Conservation (phyloP, 2,113 vertebrate genomes). For the Aspiorhynchus laticeps region DNA sequence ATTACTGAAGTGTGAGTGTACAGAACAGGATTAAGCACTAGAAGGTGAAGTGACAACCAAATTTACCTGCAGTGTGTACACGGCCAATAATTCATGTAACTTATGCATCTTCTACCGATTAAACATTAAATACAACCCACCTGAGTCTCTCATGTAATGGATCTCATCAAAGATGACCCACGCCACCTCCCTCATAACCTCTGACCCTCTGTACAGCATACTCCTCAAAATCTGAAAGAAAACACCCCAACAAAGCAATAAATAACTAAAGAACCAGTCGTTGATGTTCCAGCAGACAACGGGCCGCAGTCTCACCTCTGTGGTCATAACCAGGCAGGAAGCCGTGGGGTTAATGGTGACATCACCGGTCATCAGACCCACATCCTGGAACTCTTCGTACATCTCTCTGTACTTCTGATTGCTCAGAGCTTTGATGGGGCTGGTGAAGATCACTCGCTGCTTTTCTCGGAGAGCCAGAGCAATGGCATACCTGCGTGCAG, state of each 20-base stretch:
- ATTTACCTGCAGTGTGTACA: too few species aligned
- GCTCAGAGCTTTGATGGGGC: slow-evolving; percentile 97
- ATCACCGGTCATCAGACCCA: slow-evolving; percentile 97
- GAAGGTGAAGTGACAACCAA: neutral
- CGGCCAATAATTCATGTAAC: neutral
- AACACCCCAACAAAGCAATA: neutral
- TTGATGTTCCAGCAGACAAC: neutral
- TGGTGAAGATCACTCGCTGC: slow-evolving; percentile 98
- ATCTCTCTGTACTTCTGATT: slow-evolving; percentile 99
- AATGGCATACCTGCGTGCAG: slow-evolving; percentile 87
- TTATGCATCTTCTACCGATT: neutral
- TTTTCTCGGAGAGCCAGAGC: slow-evolving; percentile 94
- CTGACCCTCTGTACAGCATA: slow-evolving; percentile 97
- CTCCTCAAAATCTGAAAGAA: slow-evolving; percentile 90
- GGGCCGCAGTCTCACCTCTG: slow-evolving; percentile 80
- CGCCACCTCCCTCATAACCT: slow-evolving; percentile 97
- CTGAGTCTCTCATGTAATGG: slow-evolving; percentile 98
- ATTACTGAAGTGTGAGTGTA: too few species aligned
- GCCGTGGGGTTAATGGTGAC: slow-evolving; percentile 98
- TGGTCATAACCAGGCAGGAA: slow-evolving; percentile 98
- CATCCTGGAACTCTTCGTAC: slow-evolving; percentile 99
- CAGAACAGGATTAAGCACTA: neutral
- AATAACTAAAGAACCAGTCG: neutral
- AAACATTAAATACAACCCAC: slow-evolving; percentile 65
- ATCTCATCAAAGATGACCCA: slow-evolving; percentile 99